Base-by-base conservation (phyloP, 2,888 invertebrate species). In the Leptura quadrifasciata region DNA sequence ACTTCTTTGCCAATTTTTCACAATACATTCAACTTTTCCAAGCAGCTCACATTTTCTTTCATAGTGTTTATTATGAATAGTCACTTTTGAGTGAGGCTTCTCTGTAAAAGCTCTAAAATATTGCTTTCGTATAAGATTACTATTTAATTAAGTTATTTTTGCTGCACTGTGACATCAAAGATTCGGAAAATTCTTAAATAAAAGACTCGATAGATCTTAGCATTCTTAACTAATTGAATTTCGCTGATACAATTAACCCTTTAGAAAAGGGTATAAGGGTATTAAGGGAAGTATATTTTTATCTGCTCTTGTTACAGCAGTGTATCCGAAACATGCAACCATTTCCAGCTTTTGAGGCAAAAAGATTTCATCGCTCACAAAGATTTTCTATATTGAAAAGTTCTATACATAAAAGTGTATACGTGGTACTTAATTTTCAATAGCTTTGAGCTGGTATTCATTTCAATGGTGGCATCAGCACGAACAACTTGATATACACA, bases 221-320 rank as follows among this genome's bases (percentile, higher is more conserved):
- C 73, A 79, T 79, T 79, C 78, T 80, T 68, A 47, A 74, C 73
- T 78, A 81, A 81, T 81, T 81, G 81, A 81, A 80, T 81, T 79
- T 80, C 72, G 60, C 63, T 82, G 80, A 82, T 81, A 82, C 79
- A 80, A 82, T 82, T 82, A 81, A 82, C 82, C 82, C 82, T 82
- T 81, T 79, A 77, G 80, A 77, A 75, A 77, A 76, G 80, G 79
- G 65, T 80, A 72, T 81, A 78, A 17, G 27, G 24, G 17, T 68
- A 57, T 68, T 68, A 68, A 18, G 31, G 64, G 31, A 20, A 35
- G 39, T 39, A 61, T 10, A 52, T 58, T 60, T 47, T 60, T 47
- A 17, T 17, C 20, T n/a, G 31, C 27, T 60, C 61, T 60, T 61
- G 54, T 55, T 52, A 39, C 47, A 52, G 54, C n/a, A 3, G 17